These are phyloP conservation scores for Ophion obscuratus DNA, from an alignment of 2,888 invertebrate species.

Conservation along the genomic window DNA sequence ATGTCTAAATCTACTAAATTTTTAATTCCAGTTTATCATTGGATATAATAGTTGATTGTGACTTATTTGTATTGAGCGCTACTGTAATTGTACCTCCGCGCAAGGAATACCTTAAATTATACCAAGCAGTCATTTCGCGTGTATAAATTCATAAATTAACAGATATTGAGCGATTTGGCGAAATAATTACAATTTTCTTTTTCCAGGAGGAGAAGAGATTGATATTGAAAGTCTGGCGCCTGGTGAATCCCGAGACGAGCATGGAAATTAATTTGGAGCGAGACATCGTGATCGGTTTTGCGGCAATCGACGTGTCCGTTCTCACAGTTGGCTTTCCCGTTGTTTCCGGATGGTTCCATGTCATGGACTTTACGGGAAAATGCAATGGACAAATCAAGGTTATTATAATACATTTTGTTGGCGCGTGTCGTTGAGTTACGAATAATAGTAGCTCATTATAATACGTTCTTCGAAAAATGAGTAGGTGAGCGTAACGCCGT, in stretches of 20 bases:
- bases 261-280: constrained; percentile 85
- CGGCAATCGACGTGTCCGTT: constrained; percentile 86
- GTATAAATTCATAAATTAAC: too few relatives aligned
- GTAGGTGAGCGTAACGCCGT: constrained; percentile 85
- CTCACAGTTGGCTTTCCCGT: constrained; percentile 85
- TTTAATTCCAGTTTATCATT: too few relatives aligned
- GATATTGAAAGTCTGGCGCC: constrained; percentile 87
- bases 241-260: constrained; percentile 83
- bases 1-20: too few relatives aligned
- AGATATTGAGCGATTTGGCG: background rate
- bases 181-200: background rate
- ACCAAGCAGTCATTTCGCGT: too few relatives aligned
- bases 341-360: constrained; percentile 88
- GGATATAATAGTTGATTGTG: too few relatives aligned
- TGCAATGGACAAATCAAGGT: constrained; percentile 88
- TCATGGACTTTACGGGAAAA: constrained; percentile 86
- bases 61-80: too few relatives aligned
- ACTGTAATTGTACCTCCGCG: too few relatives aligned
- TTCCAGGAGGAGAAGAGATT: constrained; percentile 86
- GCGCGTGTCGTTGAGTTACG: background rate
- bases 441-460: constrained; percentile 18
- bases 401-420: constrained; percentile 60
- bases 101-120: too few relatives aligned
- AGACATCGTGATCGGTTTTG: constrained; percentile 87
- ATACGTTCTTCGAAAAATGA: constrained; percentile 23